Percentiles rank a stretch among this genome's conserved stretches.
phyloP scores from a whole-genome alignment of 2,888 invertebrate species.

The Melanotus villosus region DNA sequence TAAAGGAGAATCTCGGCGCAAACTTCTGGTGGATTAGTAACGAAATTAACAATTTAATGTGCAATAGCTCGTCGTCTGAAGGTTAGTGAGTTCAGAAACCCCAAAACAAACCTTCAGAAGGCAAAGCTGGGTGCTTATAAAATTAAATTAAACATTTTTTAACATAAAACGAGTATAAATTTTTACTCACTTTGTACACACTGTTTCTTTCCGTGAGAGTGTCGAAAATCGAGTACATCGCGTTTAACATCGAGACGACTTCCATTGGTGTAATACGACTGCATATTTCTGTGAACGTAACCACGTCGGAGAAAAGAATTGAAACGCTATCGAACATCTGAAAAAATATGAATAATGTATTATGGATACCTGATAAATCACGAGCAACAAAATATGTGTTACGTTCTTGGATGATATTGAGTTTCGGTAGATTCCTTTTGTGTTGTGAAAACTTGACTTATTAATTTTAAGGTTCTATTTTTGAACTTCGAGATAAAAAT shows the following conservation, averaged over 20 bases:
- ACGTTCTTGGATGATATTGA: neutral
- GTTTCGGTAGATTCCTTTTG: neutral
- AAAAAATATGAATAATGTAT: conserved; percentile 50
- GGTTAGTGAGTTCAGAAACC: too few species aligned
- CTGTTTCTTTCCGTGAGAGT: conserved; percentile 91
- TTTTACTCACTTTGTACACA: conserved; percentile 88
- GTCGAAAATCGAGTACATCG: conserved; percentile 98
- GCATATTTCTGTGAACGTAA: conserved; percentile 98
- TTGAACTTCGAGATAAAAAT: too few species aligned
- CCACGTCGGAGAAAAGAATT: conserved; percentile 97
- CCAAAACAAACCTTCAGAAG: neutral
- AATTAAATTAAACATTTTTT: neutral
- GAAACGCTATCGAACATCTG: conserved; percentile 98
- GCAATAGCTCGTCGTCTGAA: too few species aligned
- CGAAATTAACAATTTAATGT: too few species aligned
- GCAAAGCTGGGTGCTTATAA: neutral
- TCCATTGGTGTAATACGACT: conserved; percentile 97
- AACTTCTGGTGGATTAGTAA: too few species aligned
- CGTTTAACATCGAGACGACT: conserved; percentile 97
- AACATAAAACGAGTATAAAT: neutral
- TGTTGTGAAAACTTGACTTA: too few species aligned
- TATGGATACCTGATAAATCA: neutral
- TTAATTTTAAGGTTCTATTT: too few species aligned
- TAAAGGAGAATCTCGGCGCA: too few species aligned
- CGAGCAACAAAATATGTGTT: neutral